Evolutionary conservation across 2,888 invertebrate genomes (phyloP).

Genomic region (Agrilus mali): DNA sequence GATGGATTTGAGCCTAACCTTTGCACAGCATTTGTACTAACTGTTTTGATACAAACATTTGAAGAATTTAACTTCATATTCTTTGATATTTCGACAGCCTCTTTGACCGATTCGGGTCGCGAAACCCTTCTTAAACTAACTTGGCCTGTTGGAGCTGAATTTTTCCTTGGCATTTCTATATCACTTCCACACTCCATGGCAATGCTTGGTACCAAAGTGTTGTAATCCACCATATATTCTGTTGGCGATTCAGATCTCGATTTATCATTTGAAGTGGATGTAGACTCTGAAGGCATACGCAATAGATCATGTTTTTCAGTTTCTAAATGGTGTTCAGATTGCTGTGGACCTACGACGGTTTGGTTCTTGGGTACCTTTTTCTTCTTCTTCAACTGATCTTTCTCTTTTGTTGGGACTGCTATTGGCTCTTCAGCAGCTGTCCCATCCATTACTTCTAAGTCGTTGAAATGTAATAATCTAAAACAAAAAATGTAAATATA

Average conservation of each 20-base stretch:
- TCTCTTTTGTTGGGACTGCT: slow-evolving; percentile 26
- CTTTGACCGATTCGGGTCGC: slow-evolving; percentile 20
- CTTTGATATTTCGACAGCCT: slow-evolving; percentile 23
- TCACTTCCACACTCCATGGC: slow-evolving; percentile 29
- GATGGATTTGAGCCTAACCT: slow-evolving; percentile 65
- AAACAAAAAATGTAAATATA: slow-evolving; percentile 1
- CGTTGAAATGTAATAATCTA: slow-evolving; percentile 64
- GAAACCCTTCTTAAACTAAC: slow-evolving; percentile 17
- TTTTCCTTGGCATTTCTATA: slow-evolving; percentile 24
- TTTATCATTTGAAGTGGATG: slow-evolving; percentile 16
- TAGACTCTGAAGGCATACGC: slow-evolving; percentile 23
- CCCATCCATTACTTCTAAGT: slow-evolving; percentile 51
- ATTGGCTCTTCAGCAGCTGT: slow-evolving; percentile 39
- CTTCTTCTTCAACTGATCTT: slow-evolving; percentile 28
- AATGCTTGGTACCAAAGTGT: slow-evolving; percentile 30
- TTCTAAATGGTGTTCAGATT: slow-evolving; percentile 12
- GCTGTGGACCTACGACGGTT: slow-evolving; percentile 12
- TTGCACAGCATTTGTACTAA: slow-evolving; percentile 46
- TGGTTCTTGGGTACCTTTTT: slow-evolving; percentile 23
- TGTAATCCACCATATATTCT: slow-evolving; percentile 31
- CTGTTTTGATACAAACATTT: slow-evolving; percentile 32
- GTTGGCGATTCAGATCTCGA: slow-evolving; percentile 29
- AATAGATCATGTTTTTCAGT: slow-evolving; percentile 32
- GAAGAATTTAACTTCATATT: slow-evolving; percentile 29
- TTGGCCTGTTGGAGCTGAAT: slow-evolving; percentile 10